These are phyloP conservation scores for Caiman crocodilus DNA, from an alignment of 2,797 vertebrate species.

Conservation along the genomic window DNA sequence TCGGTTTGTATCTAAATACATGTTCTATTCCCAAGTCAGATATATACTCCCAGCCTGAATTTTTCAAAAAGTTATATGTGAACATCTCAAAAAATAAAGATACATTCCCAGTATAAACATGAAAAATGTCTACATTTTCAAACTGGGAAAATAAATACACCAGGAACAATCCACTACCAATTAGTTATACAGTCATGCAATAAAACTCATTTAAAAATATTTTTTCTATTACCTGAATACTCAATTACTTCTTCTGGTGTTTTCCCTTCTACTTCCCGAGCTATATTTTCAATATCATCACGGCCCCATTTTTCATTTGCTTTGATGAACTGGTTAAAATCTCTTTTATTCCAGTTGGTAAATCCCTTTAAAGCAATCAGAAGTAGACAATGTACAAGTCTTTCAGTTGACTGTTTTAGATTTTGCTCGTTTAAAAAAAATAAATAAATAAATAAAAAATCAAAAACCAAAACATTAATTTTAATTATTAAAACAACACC, in stretches of 20 bases:
- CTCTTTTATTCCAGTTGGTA: conserved; percentile 99
- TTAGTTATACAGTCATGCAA: rapidly evolving
- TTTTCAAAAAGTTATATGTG: rapidly evolving
- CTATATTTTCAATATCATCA: conserved; percentile 99
- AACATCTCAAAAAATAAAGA: background rate
- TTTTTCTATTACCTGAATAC: conserved; percentile 97
- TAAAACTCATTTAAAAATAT: background rate
- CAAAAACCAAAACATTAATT: background rate
- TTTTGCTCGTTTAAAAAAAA: background rate
- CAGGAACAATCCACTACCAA: background rate
- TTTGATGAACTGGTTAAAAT: conserved; percentile 99
- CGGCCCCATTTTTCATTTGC: conserved; percentile 99
- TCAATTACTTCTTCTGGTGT: conserved; percentile 99
- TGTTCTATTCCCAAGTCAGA: background rate
- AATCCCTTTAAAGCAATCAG: conserved; percentile 88
- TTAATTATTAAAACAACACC: background rate
- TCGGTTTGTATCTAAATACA: background rate
- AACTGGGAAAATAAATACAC: rapidly evolving
- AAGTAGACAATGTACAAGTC: conserved; percentile 31
- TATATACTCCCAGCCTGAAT: background rate
- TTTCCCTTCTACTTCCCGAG: conserved; percentile 98
- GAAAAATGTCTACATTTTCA: background rate
- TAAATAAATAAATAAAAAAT: background rate
- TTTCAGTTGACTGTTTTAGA: background rate
- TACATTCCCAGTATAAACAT: too few relatives aligned